Evolutionary conservation across 1,140 invertebrate genomes (phyloP), one percentile per base, ranked within the genome.

Genomic region (Physella acuta): DNA sequence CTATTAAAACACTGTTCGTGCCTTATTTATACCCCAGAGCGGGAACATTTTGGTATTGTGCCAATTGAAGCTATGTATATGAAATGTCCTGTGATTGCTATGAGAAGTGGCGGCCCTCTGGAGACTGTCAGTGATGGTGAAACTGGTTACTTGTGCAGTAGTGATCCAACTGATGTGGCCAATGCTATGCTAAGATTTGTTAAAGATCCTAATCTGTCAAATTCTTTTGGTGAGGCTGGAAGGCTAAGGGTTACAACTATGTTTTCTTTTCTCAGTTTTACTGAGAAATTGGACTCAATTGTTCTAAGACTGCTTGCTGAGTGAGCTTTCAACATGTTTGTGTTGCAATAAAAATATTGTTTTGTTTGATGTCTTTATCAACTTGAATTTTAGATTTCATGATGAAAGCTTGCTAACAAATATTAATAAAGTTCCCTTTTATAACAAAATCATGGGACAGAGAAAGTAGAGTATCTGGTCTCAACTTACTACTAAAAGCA

Each of bases 11-110:
- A 89, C 68, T 91, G 91, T 79, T 88, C 89, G 73, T 90, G 91
- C 79, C 84, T 99, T 3, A 78, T 99, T 20, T 99, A 99, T 75
- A 99, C 98, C 26, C 98, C 98, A 3, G 89, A 91, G 0, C 94
- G 94, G 82, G 98, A 99, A 84, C 98, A 99, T 87, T 99, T 99
- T 89, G 98, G 98, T 4, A 99, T 99, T 80, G 98, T 99, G 8
- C 98, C 98, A 1, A 85, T 99, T 61, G 98, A 99, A 88, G 95
- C 97, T 0, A 99, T 99, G 98, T 95, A 94, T 80, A 90, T 91
- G 79, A 86, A 88, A 33, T 93, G 94, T 79, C 95, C 97, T 26
- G 96, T 99, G 0, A 91, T 99, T 74, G 98, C 97, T 0, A 91
- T 94, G 0, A 94, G 95, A 79, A 94, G 91, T 82, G 98, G 98